These are phyloP conservation scores for Epizoanthus scotinus DNA, from an alignment of 92 coral and sea anemone species.

Conservation along the genomic window DNA sequence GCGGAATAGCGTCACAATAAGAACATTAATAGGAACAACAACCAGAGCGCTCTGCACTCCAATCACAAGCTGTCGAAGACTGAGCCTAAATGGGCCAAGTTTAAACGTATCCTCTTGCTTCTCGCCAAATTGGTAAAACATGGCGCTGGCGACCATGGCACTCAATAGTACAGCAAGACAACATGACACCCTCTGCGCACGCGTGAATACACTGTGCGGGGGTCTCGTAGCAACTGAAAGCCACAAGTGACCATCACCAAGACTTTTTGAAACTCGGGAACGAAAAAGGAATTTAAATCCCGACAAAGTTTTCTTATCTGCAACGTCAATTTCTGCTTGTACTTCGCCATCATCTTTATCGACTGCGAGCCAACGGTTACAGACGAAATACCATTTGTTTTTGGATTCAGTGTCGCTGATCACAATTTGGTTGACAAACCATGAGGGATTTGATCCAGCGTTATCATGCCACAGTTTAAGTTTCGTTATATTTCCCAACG, in stretches of 20 bases:
- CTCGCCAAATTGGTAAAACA: slow-evolving; percentile 92
- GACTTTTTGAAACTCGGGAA: slow-evolving; percentile 69
- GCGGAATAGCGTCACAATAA: slow-evolving; percentile 81
- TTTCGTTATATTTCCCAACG: slow-evolving; percentile 60
- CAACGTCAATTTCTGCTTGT: slow-evolving; percentile 65
- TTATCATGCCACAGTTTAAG: slow-evolving; percentile 92
- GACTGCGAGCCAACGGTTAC: slow-evolving; percentile 92
- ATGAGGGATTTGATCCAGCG: slow-evolving; percentile 75
- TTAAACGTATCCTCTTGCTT: slow-evolving; percentile 63
- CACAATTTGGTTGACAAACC: slow-evolving; percentile 78
- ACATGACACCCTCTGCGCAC: slow-evolving; percentile 90
- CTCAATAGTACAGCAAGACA: slow-evolving; percentile 79
- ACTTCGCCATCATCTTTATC: slow-evolving; percentile 86
- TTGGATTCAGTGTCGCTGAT: slow-evolving; percentile 66
- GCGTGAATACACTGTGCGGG: slow-evolving; percentile 92
- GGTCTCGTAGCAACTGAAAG: slow-evolving; percentile 90
- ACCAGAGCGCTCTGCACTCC: slow-evolving; percentile 85
- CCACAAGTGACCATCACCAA: slow-evolving; percentile 94
- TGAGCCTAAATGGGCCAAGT: slow-evolving; percentile 82
- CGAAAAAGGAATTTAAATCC: slow-evolving; percentile 79
- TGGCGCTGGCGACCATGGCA: slow-evolving; percentile 95
- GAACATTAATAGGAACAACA: slow-evolving; percentile 80
- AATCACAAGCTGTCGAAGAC: slow-evolving; percentile 76
- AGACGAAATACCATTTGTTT: slow-evolving; percentile 69
- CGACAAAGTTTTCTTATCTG: slow-evolving; percentile 72